These are phyloP conservation scores for Orgyia antiqua DNA, from an alignment of 2,888 invertebrate genomes.

Conservation along the genomic window DNA sequence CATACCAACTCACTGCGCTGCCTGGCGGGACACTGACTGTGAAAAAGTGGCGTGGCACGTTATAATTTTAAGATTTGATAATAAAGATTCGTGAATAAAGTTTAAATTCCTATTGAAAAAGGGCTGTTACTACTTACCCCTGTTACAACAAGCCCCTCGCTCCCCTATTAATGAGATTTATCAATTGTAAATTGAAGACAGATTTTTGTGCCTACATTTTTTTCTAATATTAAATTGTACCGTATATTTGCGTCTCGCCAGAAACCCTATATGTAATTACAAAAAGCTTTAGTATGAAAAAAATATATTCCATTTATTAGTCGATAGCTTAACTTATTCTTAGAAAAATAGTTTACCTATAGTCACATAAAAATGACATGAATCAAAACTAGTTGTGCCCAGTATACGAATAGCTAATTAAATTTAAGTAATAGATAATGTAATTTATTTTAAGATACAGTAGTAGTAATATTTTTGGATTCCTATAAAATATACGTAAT, in stretches of 20 bases:
- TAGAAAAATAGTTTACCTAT: conserved; percentile 73
- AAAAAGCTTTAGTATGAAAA: conserved; percentile 71
- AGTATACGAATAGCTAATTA: conserved; percentile 77
- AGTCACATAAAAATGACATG: conserved; percentile 75
- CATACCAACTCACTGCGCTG: no score
- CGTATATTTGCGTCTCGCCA: conserved; percentile 39
- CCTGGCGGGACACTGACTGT: no score
- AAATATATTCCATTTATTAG: conserved; percentile 74
- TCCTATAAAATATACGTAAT: conserved; percentile 78
- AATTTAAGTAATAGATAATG: conserved; percentile 55
- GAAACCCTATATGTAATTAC: conserved; percentile 66
- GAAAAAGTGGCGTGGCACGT: no score
- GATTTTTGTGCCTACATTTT: conserved; percentile 26
- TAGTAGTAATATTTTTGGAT: conserved; percentile 77
- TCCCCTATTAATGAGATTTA: conserved; percentile 25
- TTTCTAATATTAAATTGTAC: conserved; percentile 23
- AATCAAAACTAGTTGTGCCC: conserved; percentile 79
- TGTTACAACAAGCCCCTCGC: no score
- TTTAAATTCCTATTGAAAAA: no score
- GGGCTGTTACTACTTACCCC: no score
- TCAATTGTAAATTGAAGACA: conserved; percentile 23
- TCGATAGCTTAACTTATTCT: conserved; percentile 75
- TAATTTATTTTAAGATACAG: conserved; percentile 77
- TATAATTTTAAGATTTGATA: no score
- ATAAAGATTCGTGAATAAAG: no score